Evolutionary conservation across 2,113 vertebrate genomes (phyloP).

Genomic region (Pituophis catenifer): DNA sequence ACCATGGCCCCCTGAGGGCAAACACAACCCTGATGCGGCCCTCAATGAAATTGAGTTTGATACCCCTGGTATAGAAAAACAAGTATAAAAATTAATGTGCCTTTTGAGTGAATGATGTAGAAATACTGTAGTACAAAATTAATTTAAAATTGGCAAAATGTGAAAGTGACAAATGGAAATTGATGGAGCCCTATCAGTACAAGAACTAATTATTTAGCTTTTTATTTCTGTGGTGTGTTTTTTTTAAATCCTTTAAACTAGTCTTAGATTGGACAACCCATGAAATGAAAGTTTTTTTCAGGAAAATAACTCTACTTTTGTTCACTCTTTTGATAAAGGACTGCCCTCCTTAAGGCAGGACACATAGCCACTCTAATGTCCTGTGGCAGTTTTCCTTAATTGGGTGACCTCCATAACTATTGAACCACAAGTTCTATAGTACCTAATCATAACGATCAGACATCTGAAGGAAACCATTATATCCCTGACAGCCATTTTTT

Average conservation of each 20-base stretch:
- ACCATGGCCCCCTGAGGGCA: too few species aligned
- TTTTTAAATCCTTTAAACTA: not conserved
- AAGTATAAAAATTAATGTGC: not conserved
- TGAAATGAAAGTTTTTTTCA: not conserved
- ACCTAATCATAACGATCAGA: not conserved
- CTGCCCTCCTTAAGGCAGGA: not conserved
- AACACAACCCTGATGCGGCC: too few species aligned
- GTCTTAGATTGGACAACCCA: not conserved
- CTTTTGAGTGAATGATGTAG: not conserved
- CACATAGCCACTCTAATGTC: not conserved
- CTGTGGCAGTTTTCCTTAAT: not conserved
- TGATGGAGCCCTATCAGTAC: not conserved
- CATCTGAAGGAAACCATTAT: conserved; percentile 10
- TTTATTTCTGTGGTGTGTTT: not conserved
- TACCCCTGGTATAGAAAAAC: not conserved
- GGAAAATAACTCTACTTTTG: not conserved
- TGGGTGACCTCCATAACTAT: not conserved
- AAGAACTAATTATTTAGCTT: not conserved
- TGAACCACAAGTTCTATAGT: not conserved
- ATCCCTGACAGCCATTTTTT: conserved; percentile 41
- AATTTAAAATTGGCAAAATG: not conserved
- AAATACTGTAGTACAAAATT: not conserved
- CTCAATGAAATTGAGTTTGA: too few species aligned
- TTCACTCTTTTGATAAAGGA: not conserved
- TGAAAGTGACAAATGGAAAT: not conserved